Percentiles rank a stretch among this genome's conserved stretches.
phyloP scores from a whole-genome alignment of 2,888 invertebrate genomes.

The Seladonia tumulorum region DNA sequence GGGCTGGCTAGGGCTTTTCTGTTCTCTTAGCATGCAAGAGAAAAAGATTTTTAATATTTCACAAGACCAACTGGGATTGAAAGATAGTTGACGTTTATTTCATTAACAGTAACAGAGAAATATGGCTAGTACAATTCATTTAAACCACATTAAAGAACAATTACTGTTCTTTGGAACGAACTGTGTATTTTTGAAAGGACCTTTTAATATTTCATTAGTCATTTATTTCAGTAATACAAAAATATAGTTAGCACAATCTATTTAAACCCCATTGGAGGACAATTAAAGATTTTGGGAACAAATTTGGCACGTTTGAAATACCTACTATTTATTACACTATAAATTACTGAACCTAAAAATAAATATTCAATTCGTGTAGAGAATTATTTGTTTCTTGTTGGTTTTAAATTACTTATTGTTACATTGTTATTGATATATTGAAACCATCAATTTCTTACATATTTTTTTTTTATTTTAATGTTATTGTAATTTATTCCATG shows the following conservation, averaged over 20 bases:
- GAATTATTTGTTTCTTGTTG: not conserved
- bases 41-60: no score
- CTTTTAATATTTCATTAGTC: no score
- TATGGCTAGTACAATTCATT: not conserved
- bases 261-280: no score
- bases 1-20: no score
- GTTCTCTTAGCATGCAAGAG: no score
- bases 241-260: no score
- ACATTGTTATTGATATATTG: fast-evolving
- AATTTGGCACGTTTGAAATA: no score
- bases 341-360: no score
- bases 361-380: not conserved
- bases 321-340: no score
- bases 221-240: no score
- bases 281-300: no score
- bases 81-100: not conserved
- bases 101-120: not conserved
- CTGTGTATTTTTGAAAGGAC: not conserved
- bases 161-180: not conserved
- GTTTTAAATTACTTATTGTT: not conserved
- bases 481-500: not conserved
- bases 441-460: not conserved
- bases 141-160: not conserved
- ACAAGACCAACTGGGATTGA: no score
- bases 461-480: not conserved